Evolutionary conservation across 2,888 invertebrate genomes (phyloP).

Genomic region (Epistrophella euchroma): DNA sequence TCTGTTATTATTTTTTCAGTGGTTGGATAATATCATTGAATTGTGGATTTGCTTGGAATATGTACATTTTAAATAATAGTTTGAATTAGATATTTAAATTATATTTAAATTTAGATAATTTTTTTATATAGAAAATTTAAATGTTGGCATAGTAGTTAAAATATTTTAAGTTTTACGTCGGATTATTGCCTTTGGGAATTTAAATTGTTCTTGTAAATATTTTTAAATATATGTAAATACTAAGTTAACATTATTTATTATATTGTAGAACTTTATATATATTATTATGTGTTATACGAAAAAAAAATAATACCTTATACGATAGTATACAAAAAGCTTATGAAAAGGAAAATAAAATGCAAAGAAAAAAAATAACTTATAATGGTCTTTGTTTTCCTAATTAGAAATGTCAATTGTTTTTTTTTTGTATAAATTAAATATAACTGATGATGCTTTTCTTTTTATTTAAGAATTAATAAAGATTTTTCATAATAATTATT

Average conservation of each 20-base stretch:
- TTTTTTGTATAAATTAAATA: background rate
- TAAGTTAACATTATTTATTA: slow-evolving; percentile 50
- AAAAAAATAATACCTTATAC: slow-evolving; percentile 34
- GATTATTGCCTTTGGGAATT: slow-evolving; percentile 21
- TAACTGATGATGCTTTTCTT: background rate
- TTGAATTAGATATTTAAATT: background rate
- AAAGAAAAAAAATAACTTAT: background rate
- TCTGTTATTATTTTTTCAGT: background rate
- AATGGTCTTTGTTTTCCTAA: slow-evolving; percentile 40
- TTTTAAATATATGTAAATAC: slow-evolving; percentile 23
- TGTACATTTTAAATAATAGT: background rate
- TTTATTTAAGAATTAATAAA: background rate
- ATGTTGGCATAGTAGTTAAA: slow-evolving; percentile 11
- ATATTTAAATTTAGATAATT: background rate
- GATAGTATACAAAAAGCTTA: slow-evolving; percentile 58
- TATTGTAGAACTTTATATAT: slow-evolving; percentile 34
- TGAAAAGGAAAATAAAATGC: slow-evolving; percentile 14
- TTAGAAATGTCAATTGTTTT: slow-evolving; percentile 51
- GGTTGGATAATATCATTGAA: background rate
- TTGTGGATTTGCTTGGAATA: background rate
- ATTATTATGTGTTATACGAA: slow-evolving; percentile 28
- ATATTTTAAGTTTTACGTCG: background rate
- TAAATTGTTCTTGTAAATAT: slow-evolving; percentile 47
- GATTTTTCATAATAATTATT: too few species aligned
- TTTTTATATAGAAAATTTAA: background rate